These are phyloP conservation scores for Periplaneta americana DNA, from an alignment of 1,140 invertebrate species.

Conservation along the genomic window DNA sequence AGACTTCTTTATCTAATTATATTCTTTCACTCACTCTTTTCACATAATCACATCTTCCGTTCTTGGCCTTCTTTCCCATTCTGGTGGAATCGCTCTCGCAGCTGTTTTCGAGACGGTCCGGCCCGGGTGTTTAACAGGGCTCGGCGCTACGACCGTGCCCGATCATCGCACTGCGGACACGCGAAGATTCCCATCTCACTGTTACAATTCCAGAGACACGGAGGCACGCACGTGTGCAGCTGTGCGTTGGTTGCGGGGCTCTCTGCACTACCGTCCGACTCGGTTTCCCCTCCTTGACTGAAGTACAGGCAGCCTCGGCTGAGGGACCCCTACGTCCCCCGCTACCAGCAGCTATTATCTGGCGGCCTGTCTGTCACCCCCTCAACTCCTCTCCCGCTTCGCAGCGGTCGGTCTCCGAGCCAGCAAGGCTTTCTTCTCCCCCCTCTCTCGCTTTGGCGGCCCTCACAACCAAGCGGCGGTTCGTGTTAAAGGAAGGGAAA, in stretches of 20 bases:
- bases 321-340: not conserved
- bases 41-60: too few relatives aligned
- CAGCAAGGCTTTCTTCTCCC: not conserved
- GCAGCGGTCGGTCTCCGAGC: not conserved
- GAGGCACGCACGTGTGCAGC: not conserved
- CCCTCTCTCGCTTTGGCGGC: not conserved
- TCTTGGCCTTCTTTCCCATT: not conserved
- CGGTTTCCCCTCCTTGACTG: not conserved
- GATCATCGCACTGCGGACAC: too few relatives aligned
- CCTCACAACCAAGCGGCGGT: conserved; percentile 12
- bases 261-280: not conserved
- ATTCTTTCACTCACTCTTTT: conserved; percentile 1
- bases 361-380: not conserved
- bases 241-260: not conserved
- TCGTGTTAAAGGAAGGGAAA: conserved; percentile 15
- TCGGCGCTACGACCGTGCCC: too few relatives aligned
- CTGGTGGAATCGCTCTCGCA: not conserved
- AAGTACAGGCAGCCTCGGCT: not conserved
- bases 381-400: not conserved
- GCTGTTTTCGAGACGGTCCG: not conserved
- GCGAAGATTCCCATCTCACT: not conserved
- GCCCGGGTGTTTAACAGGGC: too few relatives aligned
- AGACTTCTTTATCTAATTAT: conserved; percentile 1
- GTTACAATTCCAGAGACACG: not conserved
- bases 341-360: conserved; percentile 8